These are phyloP conservation scores for Heliocidaris erythrogramma DNA, from an alignment of 35 echinoderm and acorn worm genomes.

Conservation along the genomic window DNA sequence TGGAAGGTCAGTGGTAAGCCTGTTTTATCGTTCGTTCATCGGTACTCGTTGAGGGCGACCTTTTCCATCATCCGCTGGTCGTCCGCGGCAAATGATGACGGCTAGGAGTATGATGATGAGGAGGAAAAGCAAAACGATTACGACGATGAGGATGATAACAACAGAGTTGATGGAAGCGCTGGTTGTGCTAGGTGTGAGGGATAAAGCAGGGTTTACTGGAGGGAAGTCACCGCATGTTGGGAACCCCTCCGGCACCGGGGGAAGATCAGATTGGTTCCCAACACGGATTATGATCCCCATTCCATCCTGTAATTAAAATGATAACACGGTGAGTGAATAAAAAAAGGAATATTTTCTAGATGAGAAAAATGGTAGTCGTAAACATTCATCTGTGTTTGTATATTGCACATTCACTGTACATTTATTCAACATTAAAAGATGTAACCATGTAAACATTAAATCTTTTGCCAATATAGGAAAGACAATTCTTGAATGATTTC, in stretches of 20 bases:
- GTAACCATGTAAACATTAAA: too few relatives aligned
- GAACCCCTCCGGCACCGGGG: slow-evolving; percentile 45
- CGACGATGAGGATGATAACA: neutral
- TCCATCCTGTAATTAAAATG: slow-evolving; percentile 14
- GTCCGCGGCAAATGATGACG: neutral
- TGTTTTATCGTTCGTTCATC: neutral
- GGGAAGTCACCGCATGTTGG: slow-evolving; percentile 47
- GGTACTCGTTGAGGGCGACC: neutral
- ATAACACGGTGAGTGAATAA: neutral
- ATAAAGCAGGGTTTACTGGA: neutral
- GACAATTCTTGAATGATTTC: too few relatives aligned
- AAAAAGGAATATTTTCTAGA: too few relatives aligned
- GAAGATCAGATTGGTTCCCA: slow-evolving; percentile 48
- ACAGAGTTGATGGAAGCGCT: neutral
- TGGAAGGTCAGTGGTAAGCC: too few relatives aligned
- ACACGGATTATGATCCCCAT: slow-evolving; percentile 53
- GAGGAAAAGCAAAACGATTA: neutral
- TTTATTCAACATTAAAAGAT: too few relatives aligned
- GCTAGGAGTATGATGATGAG: neutral
- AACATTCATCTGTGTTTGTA: too few relatives aligned
- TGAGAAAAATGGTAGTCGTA: too few relatives aligned
- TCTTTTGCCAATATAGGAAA: too few relatives aligned
- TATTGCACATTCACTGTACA: too few relatives aligned
- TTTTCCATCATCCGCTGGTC: neutral
- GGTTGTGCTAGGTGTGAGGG: neutral